Evolutionary conservation across 2,888 invertebrate species (phyloP).

Genomic region (Bugula neritina): DNA sequence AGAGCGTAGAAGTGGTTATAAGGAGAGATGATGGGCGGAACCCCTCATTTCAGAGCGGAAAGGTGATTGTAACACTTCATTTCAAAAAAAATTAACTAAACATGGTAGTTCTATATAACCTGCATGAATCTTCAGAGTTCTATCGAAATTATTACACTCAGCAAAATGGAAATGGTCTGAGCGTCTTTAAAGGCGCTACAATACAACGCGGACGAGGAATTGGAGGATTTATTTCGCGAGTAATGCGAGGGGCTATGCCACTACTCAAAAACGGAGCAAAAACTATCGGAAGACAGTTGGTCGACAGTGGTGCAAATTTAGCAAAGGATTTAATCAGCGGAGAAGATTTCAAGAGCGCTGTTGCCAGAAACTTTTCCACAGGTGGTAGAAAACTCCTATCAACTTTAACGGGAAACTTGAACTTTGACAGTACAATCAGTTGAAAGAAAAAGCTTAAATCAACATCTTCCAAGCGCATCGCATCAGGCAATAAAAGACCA

Average conservation of each 20-base stretch:
- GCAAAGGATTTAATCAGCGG: not conserved
- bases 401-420: not conserved
- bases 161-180: not conserved
- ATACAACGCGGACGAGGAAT: not conserved
- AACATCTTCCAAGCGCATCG: not conserved
- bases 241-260: not conserved
- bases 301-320: not conserved
- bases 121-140: not conserved
- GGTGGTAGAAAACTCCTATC: not conserved
- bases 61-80: not conserved
- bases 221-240: not conserved
- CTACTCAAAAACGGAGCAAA: not conserved
- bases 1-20: not conserved
- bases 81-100: not conserved
- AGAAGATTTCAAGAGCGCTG: not conserved
- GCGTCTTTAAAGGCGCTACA: not conserved
- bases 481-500: not conserved
- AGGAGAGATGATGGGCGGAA: not conserved
- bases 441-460: not conserved
- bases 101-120: not conserved
- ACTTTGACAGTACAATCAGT: not conserved
- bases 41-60: not conserved
- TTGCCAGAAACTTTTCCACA: not conserved
- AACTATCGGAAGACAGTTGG: not conserved
- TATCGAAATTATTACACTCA: not conserved